Evolutionary conservation across 2,113 vertebrate genomes (phyloP), one percentile per base, ranked within the genome.

Genomic region (Sardina pilchardus): DNA sequence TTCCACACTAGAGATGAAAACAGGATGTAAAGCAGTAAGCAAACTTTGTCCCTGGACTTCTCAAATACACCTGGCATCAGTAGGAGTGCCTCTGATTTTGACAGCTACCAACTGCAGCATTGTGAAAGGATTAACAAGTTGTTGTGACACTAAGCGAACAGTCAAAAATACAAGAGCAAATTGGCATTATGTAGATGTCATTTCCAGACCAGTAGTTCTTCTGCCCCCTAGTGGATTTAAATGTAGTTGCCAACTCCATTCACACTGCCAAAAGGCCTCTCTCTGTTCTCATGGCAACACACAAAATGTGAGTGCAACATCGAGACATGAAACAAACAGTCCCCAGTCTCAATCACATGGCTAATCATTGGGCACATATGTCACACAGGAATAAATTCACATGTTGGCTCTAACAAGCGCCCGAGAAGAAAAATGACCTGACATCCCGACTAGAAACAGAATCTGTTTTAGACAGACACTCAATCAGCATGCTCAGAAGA

Each of bases 1-100:
- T 98, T 97, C 97, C 97, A 98, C 95, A 98, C 98, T 99, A 81
- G 44, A 17, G 80, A n/a, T 67, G 30, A 56, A 83, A 82, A 91
- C 43, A 84, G 81, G 8, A n/a, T 36, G 16, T 2, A 39, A 10
- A 47, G 1, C 14, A 78, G 30, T 5, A 78, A 6, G 30, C 14
- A 16, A 36, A 5, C 63, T 8, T 67, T 7, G 36, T 75, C 67
- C 67, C 34, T 16, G 36, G 30, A 36, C 71, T 78, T 34, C 16
- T 78, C 71, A 78, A 36, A 78, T 34, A 78, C 71, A 78, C 16
- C 34, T 78, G 30, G 10, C 34, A 36, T 36, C 16, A 39, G 10
- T 78, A 39, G 14, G 71, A 36, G 71, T 78, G 30, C 26, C 14
- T 34, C 71, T 78, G 71, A 34, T 78, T 78, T 78, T 78, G 71